Percentiles rank a stretch among this genome's conserved stretches.
phyloP scores from a whole-genome alignment of 2,888 invertebrate species.

The Chymomyza amoena region DNA sequence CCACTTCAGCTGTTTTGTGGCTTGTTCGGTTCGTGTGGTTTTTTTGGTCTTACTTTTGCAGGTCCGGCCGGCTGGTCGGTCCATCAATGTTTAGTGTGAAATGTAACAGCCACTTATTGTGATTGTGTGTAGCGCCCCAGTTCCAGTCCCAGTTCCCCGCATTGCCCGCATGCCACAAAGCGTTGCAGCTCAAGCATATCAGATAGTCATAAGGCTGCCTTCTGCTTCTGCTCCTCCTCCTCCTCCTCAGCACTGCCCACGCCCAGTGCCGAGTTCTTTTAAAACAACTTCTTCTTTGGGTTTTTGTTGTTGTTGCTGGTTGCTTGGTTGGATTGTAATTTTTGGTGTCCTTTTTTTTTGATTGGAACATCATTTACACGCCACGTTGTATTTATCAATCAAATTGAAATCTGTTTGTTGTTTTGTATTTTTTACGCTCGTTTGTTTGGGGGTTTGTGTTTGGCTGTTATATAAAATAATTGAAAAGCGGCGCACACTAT shows the following conservation, averaged over 20 bases:
- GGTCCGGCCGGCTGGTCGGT: constrained; percentile 30
- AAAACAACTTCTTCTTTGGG: constrained; percentile 18
- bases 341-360: constrained; percentile 37
- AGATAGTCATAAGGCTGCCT: constrained; percentile 31
- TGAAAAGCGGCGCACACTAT: constrained; percentile 44
- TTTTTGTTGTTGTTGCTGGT: constrained; percentile 29
- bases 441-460: not conserved
- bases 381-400: constrained; percentile 62
- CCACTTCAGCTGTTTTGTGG: constrained; percentile 31
- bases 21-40: constrained; percentile 31
- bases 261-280: not conserved
- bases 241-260: too few relatives aligned
- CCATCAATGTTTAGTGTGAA: constrained; percentile 69
- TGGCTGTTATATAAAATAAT: constrained; percentile 40
- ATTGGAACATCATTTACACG: constrained; percentile 60
- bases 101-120: constrained; percentile 73
- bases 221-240: not conserved
- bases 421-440: constrained; percentile 20
- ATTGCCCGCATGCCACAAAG: constrained; percentile 4
- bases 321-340: constrained; percentile 6
- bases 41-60: constrained; percentile 12
- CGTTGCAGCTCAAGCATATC: constrained; percentile 43
- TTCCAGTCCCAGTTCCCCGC: not conserved
- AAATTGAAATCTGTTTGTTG: constrained; percentile 71
- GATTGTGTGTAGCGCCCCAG: constrained; percentile 55